Conservation (phyloP, 2,113 vertebrate genomes). For the Ramphastos sulfuratus region DNA sequence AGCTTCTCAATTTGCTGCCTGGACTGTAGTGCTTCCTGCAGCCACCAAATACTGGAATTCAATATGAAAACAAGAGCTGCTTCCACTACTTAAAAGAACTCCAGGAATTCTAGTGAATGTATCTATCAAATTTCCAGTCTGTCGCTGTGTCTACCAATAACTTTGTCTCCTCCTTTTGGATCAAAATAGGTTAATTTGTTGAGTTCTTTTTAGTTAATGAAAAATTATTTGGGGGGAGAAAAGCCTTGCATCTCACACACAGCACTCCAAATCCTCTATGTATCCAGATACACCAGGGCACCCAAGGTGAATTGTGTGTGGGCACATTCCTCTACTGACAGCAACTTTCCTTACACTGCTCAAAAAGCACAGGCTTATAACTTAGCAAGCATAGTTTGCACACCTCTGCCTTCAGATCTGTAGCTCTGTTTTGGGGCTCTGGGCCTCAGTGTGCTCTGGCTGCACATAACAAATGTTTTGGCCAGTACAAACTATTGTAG, state of each 20-base stretch:
- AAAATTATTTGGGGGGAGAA: not conserved
- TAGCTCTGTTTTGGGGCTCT: not conserved
- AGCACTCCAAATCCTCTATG: not conserved
- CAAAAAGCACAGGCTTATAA: not conserved
- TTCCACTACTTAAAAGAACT: not conserved
- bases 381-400: not conserved
- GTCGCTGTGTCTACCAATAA: not conserved
- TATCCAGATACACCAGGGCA: not conserved
- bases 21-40: not conserved
- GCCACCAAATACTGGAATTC: not conserved
- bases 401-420: not conserved
- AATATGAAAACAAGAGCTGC: not conserved
- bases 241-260: not conserved
- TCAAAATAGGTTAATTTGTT: not conserved
- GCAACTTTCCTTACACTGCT: not conserved
- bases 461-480: not conserved
- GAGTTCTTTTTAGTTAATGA: not conserved
- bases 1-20: not conserved
- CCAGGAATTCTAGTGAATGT: not conserved
- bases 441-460: not conserved
- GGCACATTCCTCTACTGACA: not conserved
- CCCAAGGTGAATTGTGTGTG: not conserved
- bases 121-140: not conserved
- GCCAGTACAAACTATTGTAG: not conserved
- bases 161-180: not conserved